phyloP scores from a whole-genome alignment of 2,888 invertebrate genomes.

The Rhyacophila evoluta region DNA sequence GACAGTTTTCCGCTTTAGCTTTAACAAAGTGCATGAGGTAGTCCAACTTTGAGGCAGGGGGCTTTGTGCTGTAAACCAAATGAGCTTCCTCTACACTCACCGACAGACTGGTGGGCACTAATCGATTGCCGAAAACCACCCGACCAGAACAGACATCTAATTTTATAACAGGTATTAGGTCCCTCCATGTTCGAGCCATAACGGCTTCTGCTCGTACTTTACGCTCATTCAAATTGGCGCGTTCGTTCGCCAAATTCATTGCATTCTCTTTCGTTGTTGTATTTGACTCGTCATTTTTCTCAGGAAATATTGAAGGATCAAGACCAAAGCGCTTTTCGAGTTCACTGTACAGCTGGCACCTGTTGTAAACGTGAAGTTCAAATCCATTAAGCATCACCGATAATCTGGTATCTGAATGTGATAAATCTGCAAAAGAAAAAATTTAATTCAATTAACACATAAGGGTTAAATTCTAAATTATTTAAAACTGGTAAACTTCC shows the following conservation, averaged over 20 bases:
- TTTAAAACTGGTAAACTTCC: no score
- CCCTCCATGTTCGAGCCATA: constrained; percentile 92
- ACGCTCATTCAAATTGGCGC: constrained; percentile 67
- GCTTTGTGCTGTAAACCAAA: constrained; percentile 94
- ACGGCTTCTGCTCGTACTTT: constrained; percentile 81
- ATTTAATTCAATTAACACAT: no score
- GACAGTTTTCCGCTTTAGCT: constrained; percentile 94
- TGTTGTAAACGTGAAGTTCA: constrained; percentile 95
- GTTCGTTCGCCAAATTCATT: constrained; percentile 75
- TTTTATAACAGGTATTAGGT: constrained; percentile 96
- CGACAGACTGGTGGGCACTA: constrained; percentile 93
- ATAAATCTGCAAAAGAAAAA: constrained; percentile 79
- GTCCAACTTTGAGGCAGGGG: constrained; percentile 92
- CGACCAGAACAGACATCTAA: constrained; percentile 92
- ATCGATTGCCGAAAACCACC: constrained; percentile 93
- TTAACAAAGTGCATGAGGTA: constrained; percentile 96
- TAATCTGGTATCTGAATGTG: constrained; percentile 92
- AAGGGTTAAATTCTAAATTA: no score
- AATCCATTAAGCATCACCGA: constrained; percentile 94
- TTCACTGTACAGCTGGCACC: constrained; percentile 87
- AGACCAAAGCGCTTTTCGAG: constrained; percentile 91
- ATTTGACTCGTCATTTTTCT: constrained; percentile 69
- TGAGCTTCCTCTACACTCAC: constrained; percentile 95
- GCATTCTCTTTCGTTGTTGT: constrained; percentile 70
- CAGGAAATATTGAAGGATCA: constrained; percentile 81